Evolutionary conservation across 2,797 vertebrate species (phyloP).

Genomic region (Margarornis squamiger): DNA sequence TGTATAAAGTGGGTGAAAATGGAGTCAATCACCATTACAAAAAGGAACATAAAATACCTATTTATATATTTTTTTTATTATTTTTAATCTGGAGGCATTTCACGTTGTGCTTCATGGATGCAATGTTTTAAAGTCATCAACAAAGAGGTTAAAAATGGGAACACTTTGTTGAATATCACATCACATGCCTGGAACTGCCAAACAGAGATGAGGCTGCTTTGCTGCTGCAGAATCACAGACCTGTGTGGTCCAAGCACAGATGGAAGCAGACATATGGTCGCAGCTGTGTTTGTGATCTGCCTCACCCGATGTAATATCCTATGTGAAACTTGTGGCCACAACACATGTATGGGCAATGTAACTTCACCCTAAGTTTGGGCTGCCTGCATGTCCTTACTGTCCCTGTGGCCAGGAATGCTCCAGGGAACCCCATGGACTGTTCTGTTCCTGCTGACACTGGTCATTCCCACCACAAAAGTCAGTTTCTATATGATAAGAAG

Average conservation of each 20-base stretch:
- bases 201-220: not conserved
- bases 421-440: not conserved
- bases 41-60: not conserved
- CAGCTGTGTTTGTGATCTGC: not conserved
- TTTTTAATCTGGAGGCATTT: not conserved
- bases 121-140: not conserved
- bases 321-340: not conserved
- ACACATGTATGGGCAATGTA: not conserved
- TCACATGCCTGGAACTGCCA: not conserved
- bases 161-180: not conserved
- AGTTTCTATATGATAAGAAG: not conserved
- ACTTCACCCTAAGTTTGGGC: not conserved
- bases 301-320: not conserved
- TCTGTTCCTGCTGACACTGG: not conserved
- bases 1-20: not conserved
- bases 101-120: not conserved
- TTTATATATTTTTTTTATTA: not conserved
- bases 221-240: not conserved
- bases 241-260: not conserved
- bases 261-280: accelerated
- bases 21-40: not conserved
- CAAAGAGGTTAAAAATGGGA: not conserved
- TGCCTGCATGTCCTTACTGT: not conserved
- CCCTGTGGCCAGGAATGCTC: not conserved
- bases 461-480: not conserved